These are phyloP conservation scores for Papilio xuthus DNA, from an alignment of 1,140 invertebrate species.

Conservation along the genomic window DNA sequence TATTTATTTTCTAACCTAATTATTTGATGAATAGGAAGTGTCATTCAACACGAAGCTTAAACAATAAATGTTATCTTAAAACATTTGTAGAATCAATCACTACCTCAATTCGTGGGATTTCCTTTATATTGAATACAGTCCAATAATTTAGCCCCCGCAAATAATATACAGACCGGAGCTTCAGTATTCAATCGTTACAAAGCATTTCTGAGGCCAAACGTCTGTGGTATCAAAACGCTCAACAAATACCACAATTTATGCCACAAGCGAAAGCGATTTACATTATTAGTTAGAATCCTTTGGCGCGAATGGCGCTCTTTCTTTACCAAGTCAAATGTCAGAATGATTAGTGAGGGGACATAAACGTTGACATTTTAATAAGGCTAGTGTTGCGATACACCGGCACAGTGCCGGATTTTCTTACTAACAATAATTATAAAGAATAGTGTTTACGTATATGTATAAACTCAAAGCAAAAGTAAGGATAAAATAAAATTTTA, in stretches of 20 bases:
- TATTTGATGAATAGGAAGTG: neutral
- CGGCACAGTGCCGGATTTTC: too few relatives aligned
- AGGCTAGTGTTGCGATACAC: too few relatives aligned
- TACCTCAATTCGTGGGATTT: constrained; percentile 26
- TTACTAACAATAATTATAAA: too few relatives aligned
- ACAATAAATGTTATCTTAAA: neutral
- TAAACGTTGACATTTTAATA: too few relatives aligned
- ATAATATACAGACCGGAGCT: constrained; percentile 24
- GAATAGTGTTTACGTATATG: too few relatives aligned
- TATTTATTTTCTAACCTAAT: too few relatives aligned
- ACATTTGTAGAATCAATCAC: neutral
- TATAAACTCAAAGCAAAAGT: too few relatives aligned
- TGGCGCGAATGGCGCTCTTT: too few relatives aligned
- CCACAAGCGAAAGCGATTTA: neutral
- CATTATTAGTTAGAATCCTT: too few relatives aligned
- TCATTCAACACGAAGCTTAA: neutral
- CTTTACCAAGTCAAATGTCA: too few relatives aligned
- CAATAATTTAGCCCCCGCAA: constrained; percentile 21
- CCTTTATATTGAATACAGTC: constrained; percentile 32
- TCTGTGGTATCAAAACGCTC: constrained; percentile 32
- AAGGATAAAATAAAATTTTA: too few relatives aligned
- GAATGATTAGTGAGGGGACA: too few relatives aligned
- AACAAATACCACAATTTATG: neutral
- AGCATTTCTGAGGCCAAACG: constrained; percentile 32
- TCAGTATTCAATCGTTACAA: constrained; percentile 2